A percentile compares a stretch with the other conserved stretches of the same genome.
Conservation (phyloP, 2,797 vertebrate species). For the Pagetopsis macropterus region DNA sequence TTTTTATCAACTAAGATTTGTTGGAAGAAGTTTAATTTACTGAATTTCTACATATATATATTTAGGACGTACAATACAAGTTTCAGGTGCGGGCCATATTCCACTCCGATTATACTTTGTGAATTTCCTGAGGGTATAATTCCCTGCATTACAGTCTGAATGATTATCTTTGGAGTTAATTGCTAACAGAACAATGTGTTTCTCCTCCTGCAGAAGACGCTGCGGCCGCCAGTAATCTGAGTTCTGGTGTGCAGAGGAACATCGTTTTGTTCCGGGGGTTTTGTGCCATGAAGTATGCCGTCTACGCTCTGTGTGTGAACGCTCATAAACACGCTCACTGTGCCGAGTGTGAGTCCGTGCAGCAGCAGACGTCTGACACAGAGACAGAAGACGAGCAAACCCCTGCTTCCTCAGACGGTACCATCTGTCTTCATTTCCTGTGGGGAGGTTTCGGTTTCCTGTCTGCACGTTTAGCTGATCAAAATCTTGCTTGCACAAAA, state of each 20-base stretch:
- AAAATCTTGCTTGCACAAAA: background rate
- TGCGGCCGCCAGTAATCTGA: constrained; percentile 52
- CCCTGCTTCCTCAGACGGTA: constrained; percentile 70
- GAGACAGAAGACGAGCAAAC: constrained; percentile 64
- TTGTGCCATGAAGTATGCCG: constrained; percentile 95
- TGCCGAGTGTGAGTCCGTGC: constrained; percentile 71
- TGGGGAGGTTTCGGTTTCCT: background rate
- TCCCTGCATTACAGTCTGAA: too few relatives aligned
- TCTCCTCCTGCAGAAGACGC: constrained; percentile 64
- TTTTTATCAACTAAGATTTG: too few relatives aligned
- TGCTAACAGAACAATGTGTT: background rate
- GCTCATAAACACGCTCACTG: constrained; percentile 84
- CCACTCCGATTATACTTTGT: too few relatives aligned
- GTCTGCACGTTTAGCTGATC: constrained; percentile 8
- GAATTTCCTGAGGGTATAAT: too few relatives aligned
- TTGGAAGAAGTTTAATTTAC: too few relatives aligned
- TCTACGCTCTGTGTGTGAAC: constrained; percentile 93
- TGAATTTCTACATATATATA: too few relatives aligned
- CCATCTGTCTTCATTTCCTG: background rate
- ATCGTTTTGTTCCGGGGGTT: constrained; percentile 90
- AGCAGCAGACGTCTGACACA: constrained; percentile 37
- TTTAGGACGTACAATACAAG: too few relatives aligned
- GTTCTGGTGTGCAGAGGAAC: constrained; percentile 82
- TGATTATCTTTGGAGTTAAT: background rate
- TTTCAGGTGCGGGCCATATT: too few relatives aligned